Percentiles rank a stretch among this genome's conserved stretches.
Conservation (phyloP, 1,140 invertebrate genomes). For the Oncopodura yosiiana region DNA sequence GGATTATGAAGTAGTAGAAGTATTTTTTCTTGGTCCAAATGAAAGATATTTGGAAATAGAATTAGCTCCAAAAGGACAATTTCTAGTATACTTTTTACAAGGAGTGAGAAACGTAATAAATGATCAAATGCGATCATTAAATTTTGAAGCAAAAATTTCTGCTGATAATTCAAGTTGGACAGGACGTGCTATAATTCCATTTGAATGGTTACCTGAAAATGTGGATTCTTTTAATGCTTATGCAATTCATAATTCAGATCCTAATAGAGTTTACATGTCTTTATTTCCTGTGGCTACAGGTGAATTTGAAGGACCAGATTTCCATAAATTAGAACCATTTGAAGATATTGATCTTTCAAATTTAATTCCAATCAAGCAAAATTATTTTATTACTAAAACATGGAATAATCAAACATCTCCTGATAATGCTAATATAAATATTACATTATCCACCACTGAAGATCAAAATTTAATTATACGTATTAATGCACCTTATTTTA, state of each 20-base stretch:
- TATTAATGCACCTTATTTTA: neutral
- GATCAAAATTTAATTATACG: neutral
- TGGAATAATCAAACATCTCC: neutral
- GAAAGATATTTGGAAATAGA: slow-evolving; percentile 45
- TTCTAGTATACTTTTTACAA: slow-evolving; percentile 42
- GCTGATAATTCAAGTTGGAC: slow-evolving; percentile 36
- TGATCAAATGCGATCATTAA: slow-evolving; percentile 20
- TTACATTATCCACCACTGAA: neutral
- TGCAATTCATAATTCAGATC: slow-evolving; percentile 46
- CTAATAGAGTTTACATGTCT: slow-evolving; percentile 42
- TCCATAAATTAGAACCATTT: slow-evolving; percentile 31
- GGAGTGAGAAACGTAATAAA: slow-evolving; percentile 38
- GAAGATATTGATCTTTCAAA: no score
- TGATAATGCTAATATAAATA: neutral
- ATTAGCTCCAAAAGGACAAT: slow-evolving; percentile 42
- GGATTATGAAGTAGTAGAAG: slow-evolving; percentile 7
- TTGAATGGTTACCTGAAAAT: slow-evolving; percentile 40
- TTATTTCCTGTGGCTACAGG: slow-evolving; percentile 43
- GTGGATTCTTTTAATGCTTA: slow-evolving; percentile 49
- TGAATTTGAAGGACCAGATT: slow-evolving; percentile 43
- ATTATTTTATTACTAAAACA: neutral
- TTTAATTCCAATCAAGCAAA: no score
- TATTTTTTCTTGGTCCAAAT: slow-evolving; percentile 35
- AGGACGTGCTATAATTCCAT: slow-evolving; percentile 41
- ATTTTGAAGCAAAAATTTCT: neutral